Conservation (phyloP, 2,797 vertebrate species). For the Sebastes baramenuke region DNA sequence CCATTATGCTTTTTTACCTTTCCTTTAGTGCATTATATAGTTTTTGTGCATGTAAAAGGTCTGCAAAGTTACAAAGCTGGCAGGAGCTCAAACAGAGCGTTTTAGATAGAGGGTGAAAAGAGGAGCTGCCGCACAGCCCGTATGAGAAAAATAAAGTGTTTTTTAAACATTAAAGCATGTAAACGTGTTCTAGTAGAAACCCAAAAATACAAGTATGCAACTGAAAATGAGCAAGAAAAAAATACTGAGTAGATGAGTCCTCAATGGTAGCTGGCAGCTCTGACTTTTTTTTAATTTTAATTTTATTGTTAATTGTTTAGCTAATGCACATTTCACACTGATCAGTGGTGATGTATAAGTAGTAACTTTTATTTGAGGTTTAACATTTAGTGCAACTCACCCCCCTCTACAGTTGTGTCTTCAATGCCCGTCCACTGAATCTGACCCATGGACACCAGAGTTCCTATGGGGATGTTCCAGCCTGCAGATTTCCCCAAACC, state of each 20-base stretch:
- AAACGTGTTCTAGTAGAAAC: no score
- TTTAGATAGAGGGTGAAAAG: no score
- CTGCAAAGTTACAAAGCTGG: no score
- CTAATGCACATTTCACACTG: not conserved
- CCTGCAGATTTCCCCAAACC: slow-evolving; percentile 88
- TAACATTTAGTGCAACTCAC: slow-evolving; percentile 71
- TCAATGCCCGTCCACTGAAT: slow-evolving; percentile 79
- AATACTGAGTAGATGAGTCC: not conserved
- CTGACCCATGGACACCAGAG: slow-evolving; percentile 56
- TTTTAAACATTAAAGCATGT: no score
- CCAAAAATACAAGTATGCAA: no score
- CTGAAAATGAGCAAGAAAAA: no score
- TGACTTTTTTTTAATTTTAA: not conserved
- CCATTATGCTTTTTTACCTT: no score
- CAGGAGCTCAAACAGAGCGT: no score
- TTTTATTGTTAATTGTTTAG: not conserved
- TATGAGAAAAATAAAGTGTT: no score
- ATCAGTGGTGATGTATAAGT: not conserved
- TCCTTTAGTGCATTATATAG: no score
- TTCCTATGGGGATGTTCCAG: slow-evolving; percentile 90
- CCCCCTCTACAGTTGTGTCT: slow-evolving; percentile 79
- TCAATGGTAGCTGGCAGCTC: not conserved
- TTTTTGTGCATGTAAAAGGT: no score
- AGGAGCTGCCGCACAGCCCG: no score
- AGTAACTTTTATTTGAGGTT: not conserved